Conservation (phyloP, 1,140 invertebrate genomes). For the Drosophila fuyamai region DNA sequence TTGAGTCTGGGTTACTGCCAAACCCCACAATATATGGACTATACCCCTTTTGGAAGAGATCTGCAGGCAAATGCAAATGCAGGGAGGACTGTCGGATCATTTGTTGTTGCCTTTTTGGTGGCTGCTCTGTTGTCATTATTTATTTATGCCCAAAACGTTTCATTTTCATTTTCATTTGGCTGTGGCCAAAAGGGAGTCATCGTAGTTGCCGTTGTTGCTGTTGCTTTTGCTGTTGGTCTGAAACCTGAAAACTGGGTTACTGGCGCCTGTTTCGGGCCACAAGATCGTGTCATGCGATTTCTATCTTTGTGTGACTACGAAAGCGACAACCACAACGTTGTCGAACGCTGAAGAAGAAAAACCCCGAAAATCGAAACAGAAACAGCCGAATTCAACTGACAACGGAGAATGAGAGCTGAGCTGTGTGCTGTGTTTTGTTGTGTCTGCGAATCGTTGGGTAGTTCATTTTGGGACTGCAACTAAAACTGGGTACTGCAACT, state of each 20-base stretch:
- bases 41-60: slow-evolving; percentile 23
- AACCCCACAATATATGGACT: not conserved
- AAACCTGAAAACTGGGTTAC: slow-evolving; percentile 81
- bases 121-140: slow-evolving; percentile 72
- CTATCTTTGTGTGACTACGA: slow-evolving; percentile 77
- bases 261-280: slow-evolving; percentile 82
- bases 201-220: slow-evolving; percentile 28
- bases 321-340: slow-evolving; percentile 53
- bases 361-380: slow-evolving; percentile 37
- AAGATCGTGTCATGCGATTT: slow-evolving; percentile 83
- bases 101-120: slow-evolving; percentile 79
- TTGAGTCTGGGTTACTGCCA: too few relatives aligned
- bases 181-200: slow-evolving; percentile 72
- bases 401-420: slow-evolving; percentile 60
- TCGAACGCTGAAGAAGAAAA: slow-evolving; percentile 76
- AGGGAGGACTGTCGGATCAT: slow-evolving; percentile 58
- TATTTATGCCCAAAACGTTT: slow-evolving; percentile 81
- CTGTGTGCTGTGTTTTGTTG: too few relatives aligned
- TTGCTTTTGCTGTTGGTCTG: slow-evolving; percentile 42
- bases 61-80: slow-evolving; percentile 56
- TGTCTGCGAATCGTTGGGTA: slow-evolving; percentile 7
- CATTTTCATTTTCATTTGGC: slow-evolving; percentile 73
- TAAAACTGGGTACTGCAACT: slow-evolving; percentile 25
- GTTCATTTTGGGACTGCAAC: slow-evolving; percentile 30
- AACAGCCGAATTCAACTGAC: slow-evolving; percentile 31